These are phyloP conservation scores for Machimus rusticus DNA, from an alignment of 2,888 invertebrate species.

Conservation along the genomic window DNA sequence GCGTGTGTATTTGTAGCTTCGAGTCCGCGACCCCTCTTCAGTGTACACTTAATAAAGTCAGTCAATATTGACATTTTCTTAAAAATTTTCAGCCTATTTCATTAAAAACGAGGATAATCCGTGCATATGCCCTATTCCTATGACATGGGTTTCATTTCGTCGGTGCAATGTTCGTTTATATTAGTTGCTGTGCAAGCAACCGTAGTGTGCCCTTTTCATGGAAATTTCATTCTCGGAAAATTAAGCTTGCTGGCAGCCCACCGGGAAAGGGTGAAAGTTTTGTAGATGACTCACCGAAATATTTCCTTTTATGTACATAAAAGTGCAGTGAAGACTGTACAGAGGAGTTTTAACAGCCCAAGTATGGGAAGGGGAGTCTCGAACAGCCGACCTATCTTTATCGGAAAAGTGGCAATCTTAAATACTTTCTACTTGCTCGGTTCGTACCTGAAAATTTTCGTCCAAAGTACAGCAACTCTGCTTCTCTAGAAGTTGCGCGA, in stretches of 20 bases:
- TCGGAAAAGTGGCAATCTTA: not conserved
- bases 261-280: slow-evolving; percentile 15
- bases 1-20: not conserved
- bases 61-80: slow-evolving; percentile 34
- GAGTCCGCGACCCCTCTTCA: not conserved
- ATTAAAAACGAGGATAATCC: slow-evolving; percentile 2
- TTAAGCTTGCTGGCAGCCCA: not conserved
- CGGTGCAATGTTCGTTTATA: not conserved
- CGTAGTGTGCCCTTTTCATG: not conserved
- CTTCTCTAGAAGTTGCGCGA: not conserved
- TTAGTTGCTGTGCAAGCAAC: not conserved
- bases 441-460: not conserved
- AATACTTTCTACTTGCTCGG: not conserved
- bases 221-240: not conserved
- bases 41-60: slow-evolving; percentile 8
- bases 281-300: slow-evolving; percentile 6
- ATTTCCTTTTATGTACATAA: not conserved
- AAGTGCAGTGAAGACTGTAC: not conserved
- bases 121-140: not conserved
- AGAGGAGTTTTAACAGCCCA: not conserved
- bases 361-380: not conserved
- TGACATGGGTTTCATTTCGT: not conserved
- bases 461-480: not conserved
- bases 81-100: slow-evolving; percentile 25
- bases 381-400: not conserved